phyloP scores from a whole-genome alignment of 2,888 invertebrate genomes.

The Himalopsyche japonica region DNA sequence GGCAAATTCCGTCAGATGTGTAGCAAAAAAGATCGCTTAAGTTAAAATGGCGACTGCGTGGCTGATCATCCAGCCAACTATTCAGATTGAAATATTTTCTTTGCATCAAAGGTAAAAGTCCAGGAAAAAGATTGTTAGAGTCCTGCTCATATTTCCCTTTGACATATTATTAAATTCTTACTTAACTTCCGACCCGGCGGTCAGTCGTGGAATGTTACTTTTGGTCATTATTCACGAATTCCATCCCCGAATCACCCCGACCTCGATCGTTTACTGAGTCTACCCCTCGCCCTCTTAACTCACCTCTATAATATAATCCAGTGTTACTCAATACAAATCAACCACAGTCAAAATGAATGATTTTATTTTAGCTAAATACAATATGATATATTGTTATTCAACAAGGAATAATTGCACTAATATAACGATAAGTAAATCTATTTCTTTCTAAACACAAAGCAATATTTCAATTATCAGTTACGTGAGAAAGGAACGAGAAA shows the following conservation, averaged over 20 bases:
- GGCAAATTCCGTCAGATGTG: neutral
- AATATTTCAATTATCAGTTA: too few species aligned
- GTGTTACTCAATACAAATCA: neutral
- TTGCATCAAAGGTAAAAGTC: conserved; percentile 36
- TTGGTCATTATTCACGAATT: conserved; percentile 35
- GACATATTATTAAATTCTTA: conserved; percentile 38
- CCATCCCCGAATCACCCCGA: conserved; percentile 17
- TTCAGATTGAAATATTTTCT: conserved; percentile 35
- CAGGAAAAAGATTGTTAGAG: conserved; percentile 35
- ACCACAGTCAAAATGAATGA: too few species aligned
- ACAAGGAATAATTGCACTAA: too few species aligned
- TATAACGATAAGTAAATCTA: too few species aligned
- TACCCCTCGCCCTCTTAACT: neutral
- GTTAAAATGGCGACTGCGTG: neutral
- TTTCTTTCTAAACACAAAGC: too few species aligned
- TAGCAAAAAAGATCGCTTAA: neutral
- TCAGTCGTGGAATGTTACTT: conserved; percentile 33
- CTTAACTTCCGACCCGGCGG: conserved; percentile 37
- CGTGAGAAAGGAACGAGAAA: too few species aligned
- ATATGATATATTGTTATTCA: too few species aligned
- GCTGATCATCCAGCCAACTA: conserved; percentile 26
- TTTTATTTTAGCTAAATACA: too few species aligned
- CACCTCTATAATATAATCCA: neutral
- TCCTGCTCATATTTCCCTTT: conserved; percentile 37
- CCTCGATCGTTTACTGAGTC: neutral